These are phyloP conservation scores for Dilophus febrilis DNA, from an alignment of 2,888 invertebrate species.

Conservation along the genomic window DNA sequence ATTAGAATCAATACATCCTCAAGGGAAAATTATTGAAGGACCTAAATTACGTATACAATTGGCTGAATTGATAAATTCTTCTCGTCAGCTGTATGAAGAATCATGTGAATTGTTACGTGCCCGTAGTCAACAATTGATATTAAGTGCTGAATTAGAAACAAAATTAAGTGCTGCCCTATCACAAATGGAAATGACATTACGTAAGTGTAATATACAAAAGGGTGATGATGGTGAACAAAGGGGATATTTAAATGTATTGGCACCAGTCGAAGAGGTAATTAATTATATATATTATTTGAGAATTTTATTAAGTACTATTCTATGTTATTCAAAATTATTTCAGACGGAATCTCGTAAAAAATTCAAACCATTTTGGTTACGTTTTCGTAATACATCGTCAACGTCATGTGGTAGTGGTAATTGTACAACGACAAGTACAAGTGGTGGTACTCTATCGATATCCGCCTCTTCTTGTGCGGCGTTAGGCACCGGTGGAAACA, in stretches of 20 bases:
- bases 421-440: slow-evolving; percentile 17
- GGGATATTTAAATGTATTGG: slow-evolving; percentile 27
- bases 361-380: slow-evolving; percentile 50
- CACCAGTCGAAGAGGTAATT: slow-evolving; percentile 28
- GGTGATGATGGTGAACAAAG: slow-evolving; percentile 25
- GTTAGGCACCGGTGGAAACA: slow-evolving; percentile 9
- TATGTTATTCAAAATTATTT: slow-evolving; percentile 25
- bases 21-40: slow-evolving; percentile 64
- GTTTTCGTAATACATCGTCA: slow-evolving; percentile 31
- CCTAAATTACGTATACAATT: slow-evolving; percentile 55
- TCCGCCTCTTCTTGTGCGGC: slow-evolving; percentile 13
- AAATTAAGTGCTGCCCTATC: slow-evolving; percentile 48
- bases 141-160: slow-evolving; percentile 48
- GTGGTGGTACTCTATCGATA: slow-evolving; percentile 17
- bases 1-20: slow-evolving; percentile 60
- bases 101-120: slow-evolving; percentile 52
- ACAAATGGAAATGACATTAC: slow-evolving; percentile 53
- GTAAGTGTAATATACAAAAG: slow-evolving; percentile 42
- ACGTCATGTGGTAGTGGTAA: slow-evolving; percentile 19
- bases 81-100: slow-evolving; percentile 48
- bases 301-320: neutral
- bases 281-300: neutral
- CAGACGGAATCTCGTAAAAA: slow-evolving; percentile 37
- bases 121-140: slow-evolving; percentile 43
- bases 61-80: slow-evolving; percentile 49